Conservation (phyloP, 2,888 invertebrate genomes). For the Margaritifera margaritifera region DNA sequence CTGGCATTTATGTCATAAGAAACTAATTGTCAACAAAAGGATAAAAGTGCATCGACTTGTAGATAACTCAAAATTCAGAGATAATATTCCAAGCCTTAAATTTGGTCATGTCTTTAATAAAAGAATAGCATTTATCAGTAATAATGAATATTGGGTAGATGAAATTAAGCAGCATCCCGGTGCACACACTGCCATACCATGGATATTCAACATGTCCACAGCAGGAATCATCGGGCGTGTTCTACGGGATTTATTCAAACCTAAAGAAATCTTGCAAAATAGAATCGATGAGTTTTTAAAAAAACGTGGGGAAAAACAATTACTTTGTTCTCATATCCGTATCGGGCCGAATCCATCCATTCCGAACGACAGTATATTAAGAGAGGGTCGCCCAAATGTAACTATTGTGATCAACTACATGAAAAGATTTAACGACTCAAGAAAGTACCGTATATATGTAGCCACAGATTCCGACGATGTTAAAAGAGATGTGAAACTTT, state of each 20-base stretch:
- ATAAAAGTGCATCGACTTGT: background rate
- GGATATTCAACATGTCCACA: conserved; percentile 8
- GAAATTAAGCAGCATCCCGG: conserved; percentile 3
- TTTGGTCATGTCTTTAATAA: background rate
- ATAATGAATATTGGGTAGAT: conserved; percentile 5
- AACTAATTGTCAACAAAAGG: background rate
- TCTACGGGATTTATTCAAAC: conserved; percentile 11
- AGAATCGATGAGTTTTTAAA: background rate
- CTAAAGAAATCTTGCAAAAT: background rate
- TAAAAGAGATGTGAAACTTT: background rate
- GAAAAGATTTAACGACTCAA: background rate
- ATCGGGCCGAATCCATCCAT: conserved; percentile 22
- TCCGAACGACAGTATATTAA: conserved; percentile 11
- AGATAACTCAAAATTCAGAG: background rate
- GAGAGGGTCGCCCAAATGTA: conserved; percentile 13
- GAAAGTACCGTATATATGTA: conserved; percentile 14
- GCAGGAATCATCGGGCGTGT: conserved; percentile 6
- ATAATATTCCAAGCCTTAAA: background rate
- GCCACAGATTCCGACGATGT: conserved; percentile 26
- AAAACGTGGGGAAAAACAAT: background rate
- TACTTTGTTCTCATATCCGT: conserved; percentile 26
- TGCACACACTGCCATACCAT: conserved; percentile 3
- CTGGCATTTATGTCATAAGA: conserved; percentile 14
- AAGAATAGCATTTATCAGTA: conserved; percentile 1
- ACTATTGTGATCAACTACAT: conserved; percentile 11